Conservation (phyloP, 2,113 vertebrate species). For the Sapajus apella region DNA sequence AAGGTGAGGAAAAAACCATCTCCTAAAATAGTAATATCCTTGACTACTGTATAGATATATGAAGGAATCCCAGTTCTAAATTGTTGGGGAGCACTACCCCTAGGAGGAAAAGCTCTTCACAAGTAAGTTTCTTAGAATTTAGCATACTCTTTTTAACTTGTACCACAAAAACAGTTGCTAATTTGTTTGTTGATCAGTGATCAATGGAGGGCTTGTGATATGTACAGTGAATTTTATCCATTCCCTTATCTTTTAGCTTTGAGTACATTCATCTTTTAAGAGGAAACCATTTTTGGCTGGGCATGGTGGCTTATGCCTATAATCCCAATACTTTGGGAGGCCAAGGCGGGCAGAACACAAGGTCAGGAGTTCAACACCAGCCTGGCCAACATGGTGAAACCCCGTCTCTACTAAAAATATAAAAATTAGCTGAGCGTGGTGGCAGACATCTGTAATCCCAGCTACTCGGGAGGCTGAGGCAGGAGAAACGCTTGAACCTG, state of each 20-base stretch:
- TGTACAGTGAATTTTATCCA: not conserved
- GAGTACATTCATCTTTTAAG: constrained; percentile 38
- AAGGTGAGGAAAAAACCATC: not conserved
- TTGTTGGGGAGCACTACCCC: constrained; percentile 95
- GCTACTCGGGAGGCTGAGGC: too few relatives aligned
- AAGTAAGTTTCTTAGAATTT: constrained; percentile 87
- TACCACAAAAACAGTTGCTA: not conserved
- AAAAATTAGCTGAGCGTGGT: too few relatives aligned
- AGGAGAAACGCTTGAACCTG: too few relatives aligned
- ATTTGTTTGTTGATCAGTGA: not conserved
- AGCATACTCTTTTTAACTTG: not conserved
- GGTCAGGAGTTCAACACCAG: too few relatives aligned
- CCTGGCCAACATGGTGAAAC: too few relatives aligned
- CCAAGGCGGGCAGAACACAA: too few relatives aligned
- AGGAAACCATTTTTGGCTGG: not conserved
- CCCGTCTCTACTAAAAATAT: too few relatives aligned
- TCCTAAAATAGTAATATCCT: constrained; percentile 50
- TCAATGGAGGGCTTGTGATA: not conserved
- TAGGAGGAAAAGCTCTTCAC: constrained; percentile 97
- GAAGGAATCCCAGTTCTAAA: constrained; percentile 96
- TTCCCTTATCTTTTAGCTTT: not conserved
- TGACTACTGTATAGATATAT: constrained; percentile 88
- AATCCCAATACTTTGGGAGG: too few relatives aligned
- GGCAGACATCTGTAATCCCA: too few relatives aligned
- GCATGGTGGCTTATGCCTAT: too few relatives aligned